Evolutionary conservation across 2,797 vertebrate species (phyloP).

Genomic region (Zalophus californianus): DNA sequence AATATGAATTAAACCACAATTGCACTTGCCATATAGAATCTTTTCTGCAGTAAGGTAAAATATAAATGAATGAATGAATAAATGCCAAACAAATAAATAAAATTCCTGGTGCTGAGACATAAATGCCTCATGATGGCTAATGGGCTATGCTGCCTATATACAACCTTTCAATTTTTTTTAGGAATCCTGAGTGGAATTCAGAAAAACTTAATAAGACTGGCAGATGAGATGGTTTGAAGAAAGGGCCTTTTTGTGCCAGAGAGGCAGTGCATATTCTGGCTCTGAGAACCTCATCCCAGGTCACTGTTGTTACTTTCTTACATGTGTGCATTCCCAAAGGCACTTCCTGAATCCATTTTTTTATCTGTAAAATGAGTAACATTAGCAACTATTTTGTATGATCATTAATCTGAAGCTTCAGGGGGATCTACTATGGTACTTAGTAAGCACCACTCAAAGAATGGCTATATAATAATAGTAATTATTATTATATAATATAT

Average conservation of each 20-base stretch:
- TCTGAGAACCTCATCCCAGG: background rate
- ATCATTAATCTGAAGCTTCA: constrained; percentile 24
- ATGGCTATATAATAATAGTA: background rate
- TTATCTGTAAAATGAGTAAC: background rate
- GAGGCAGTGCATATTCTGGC: background rate
- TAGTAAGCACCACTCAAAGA: background rate
- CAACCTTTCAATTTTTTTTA: background rate
- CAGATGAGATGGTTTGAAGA: background rate
- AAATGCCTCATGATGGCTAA: background rate
- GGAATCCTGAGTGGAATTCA: background rate
- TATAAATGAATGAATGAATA: background rate
- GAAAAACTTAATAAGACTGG: background rate
- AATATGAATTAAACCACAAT: background rate
- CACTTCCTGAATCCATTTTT: background rate
- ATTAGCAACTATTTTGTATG: background rate
- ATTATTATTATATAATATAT: background rate
- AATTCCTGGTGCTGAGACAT: background rate
- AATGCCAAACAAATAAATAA: background rate
- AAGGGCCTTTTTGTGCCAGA: background rate
- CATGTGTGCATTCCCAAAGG: background rate
- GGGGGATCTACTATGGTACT: background rate
- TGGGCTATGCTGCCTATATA: background rate
- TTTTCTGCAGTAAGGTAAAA: background rate
- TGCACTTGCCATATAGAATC: background rate
- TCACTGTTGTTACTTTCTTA: background rate